Conservation (phyloP, 2,888 invertebrate species). For the Drosophila meridiana region DNA sequence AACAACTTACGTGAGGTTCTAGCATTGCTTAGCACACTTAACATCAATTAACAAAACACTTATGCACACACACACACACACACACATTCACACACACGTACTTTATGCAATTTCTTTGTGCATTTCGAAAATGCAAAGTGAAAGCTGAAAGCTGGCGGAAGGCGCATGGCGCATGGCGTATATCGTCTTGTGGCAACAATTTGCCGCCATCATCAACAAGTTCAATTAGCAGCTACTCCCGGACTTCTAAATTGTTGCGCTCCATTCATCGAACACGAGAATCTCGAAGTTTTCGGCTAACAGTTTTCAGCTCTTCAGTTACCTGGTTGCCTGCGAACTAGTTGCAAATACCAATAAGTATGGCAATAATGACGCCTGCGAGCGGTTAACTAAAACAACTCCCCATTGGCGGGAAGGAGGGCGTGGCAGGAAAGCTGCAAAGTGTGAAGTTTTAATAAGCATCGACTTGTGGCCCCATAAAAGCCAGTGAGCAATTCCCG, state of each 20-base stretch:
- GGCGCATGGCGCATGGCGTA: background rate
- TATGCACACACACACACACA: background rate
- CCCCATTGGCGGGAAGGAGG: slow-evolving; percentile 4
- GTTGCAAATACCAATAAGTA: slow-evolving; percentile 33
- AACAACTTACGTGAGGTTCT: background rate
- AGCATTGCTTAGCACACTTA: slow-evolving; percentile 18
- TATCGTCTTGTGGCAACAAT: slow-evolving; percentile 29
- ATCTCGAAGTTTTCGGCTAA: slow-evolving; percentile 53
- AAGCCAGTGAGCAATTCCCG: slow-evolving; percentile 38
- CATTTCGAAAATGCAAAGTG: slow-evolving; percentile 18
- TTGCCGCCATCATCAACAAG: slow-evolving; percentile 49
- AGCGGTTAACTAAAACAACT: slow-evolving; percentile 38
- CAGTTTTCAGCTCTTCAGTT: slow-evolving; percentile 26
- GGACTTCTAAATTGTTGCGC: slow-evolving; percentile 42
- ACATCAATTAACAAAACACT: slow-evolving; percentile 38
- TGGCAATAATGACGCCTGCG: slow-evolving; percentile 11
- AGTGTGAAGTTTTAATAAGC: slow-evolving; percentile 73
- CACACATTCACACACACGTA: no score
- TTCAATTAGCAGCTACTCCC: slow-evolving; percentile 57
- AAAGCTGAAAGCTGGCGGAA: slow-evolving; percentile 22
- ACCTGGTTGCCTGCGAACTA: background rate
- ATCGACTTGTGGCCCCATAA: slow-evolving; percentile 62
- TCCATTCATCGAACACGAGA: slow-evolving; percentile 62
- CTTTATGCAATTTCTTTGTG: background rate
- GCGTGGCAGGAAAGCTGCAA: slow-evolving; percentile 20